Evolutionary conservation across 2,888 invertebrate species (phyloP).

Genomic region (Leistus spinibarbis): DNA sequence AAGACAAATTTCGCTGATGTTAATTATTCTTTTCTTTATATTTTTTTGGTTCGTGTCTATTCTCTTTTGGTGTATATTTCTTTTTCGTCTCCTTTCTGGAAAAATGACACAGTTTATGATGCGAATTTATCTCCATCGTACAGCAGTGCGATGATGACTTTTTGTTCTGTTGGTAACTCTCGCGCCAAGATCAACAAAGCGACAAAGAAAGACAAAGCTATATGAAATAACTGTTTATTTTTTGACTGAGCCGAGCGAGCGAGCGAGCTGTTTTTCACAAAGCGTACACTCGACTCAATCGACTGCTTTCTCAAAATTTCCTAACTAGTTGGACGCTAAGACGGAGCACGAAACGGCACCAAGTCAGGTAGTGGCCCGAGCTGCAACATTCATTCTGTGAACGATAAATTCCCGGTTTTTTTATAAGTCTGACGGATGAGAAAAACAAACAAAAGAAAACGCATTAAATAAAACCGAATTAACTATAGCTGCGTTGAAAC

Average conservation of each 20-base stretch:
- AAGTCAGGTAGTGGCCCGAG: too few relatives aligned
- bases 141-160: not conserved
- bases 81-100: not conserved
- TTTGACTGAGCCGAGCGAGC: not conserved
- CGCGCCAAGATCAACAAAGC: conserved; percentile 17
- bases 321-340: too few relatives aligned
- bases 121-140: not conserved
- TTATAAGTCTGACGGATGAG: not conserved
- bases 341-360: too few relatives aligned
- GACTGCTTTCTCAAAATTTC: not conserved
- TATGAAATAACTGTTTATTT: conserved; percentile 27
- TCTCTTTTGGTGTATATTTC: not conserved
- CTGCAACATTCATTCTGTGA: too few relatives aligned
- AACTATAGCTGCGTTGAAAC: not conserved
- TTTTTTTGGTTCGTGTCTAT: not conserved
- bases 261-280: not conserved
- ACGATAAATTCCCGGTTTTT: not conserved
- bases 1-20: not conserved
- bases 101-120: not conserved
- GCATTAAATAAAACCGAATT: not conserved
- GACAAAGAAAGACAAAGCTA: conserved; percentile 15
- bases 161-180: not conserved
- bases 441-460: not conserved
- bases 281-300: not conserved
- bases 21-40: too few relatives aligned